phyloP scores from a whole-genome alignment of 1,140 invertebrate species.

The Dendrolimus kikuchii region DNA sequence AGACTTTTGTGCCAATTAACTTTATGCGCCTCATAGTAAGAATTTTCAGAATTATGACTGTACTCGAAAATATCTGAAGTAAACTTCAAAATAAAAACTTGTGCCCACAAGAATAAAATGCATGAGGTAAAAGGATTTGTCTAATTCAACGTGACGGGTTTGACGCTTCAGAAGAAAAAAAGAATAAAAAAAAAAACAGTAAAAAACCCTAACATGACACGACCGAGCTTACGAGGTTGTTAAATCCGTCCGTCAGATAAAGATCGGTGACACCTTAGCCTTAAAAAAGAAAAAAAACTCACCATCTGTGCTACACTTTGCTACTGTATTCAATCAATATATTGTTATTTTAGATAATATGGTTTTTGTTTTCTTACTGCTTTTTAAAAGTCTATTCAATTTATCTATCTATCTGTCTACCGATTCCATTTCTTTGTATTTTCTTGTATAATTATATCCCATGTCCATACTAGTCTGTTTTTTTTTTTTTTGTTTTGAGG shows the following conservation, averaged over 20 bases:
- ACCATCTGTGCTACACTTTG: conserved; percentile 45
- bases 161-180: conserved; percentile 46
- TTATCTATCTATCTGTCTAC: too few relatives aligned
- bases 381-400: too few relatives aligned
- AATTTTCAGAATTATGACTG: too few relatives aligned
- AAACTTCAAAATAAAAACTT: conserved; percentile 18
- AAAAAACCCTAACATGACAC: conserved; percentile 54
- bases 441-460: too few relatives aligned
- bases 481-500: too few relatives aligned
- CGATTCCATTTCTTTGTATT: too few relatives aligned
- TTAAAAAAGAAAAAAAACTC: conserved; percentile 39
- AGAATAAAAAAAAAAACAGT: too few relatives aligned
- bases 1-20: too few relatives aligned
- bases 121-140: conserved; percentile 59
- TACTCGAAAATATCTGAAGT: conserved; percentile 6
- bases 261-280: conserved; percentile 63
- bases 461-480: too few relatives aligned
- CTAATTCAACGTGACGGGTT: conserved; percentile 63
- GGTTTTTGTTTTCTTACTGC: too few relatives aligned
- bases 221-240: conserved; percentile 57
- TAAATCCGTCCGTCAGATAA: conserved; percentile 63
- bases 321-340: conserved; percentile 58
- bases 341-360: conserved; percentile 17
- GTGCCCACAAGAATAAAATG: conserved; percentile 45
- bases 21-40: too few relatives aligned